Evolutionary conservation across 2,797 vertebrate genomes (phyloP).

Genomic region (Linurgus olivaceus): DNA sequence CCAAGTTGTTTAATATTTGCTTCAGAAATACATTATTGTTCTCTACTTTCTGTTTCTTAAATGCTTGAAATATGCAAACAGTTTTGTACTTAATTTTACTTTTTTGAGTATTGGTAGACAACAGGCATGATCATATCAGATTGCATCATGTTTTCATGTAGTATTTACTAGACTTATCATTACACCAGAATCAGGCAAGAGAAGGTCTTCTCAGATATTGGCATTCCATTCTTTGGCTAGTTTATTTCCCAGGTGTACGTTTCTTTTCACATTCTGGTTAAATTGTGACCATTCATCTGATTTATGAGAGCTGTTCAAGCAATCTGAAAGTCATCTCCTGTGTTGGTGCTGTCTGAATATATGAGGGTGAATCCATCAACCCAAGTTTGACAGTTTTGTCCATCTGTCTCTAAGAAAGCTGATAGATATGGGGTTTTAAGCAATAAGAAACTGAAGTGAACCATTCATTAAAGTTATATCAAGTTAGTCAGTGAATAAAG

Average conservation of each 20-base stretch:
- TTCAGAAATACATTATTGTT: background rate
- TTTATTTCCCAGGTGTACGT: fast-evolving
- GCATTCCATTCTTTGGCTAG: background rate
- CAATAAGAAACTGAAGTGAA: background rate
- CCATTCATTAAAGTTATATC: background rate
- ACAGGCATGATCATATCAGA: background rate
- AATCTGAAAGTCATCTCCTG: background rate
- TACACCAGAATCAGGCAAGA: background rate
- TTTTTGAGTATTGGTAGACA: background rate
- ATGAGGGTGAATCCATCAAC: background rate
- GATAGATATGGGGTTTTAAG: background rate
- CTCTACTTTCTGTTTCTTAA: background rate
- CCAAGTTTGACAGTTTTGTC: background rate
- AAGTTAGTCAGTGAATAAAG: background rate
- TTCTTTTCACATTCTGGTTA: background rate
- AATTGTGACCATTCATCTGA: background rate
- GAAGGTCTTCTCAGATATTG: background rate
- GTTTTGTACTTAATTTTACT: background rate
- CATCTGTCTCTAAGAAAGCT: background rate
- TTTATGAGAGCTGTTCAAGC: background rate
- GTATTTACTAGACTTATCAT: background rate
- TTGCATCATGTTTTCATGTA: background rate
- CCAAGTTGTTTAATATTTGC: background rate
- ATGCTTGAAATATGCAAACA: background rate
- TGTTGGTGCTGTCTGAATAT: background rate